A percentile compares a stretch with the other conserved stretches of the same genome.
phyloP scores from a whole-genome alignment of 2,797 vertebrate genomes.

The Pangasius macronema region DNA sequence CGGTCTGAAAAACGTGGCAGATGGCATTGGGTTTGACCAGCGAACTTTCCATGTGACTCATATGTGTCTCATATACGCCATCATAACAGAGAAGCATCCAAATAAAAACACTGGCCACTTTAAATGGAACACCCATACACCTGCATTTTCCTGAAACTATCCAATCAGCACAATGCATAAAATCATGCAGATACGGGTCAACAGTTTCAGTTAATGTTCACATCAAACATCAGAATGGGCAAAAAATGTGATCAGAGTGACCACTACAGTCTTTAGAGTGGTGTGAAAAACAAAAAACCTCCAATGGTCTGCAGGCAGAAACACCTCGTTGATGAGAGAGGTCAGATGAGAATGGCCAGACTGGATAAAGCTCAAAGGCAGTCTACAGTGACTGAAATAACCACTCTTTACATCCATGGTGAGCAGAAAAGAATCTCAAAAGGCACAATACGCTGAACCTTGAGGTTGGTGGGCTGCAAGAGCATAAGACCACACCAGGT shows the following conservation, averaged over 20 bases:
- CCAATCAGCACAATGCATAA: background rate
- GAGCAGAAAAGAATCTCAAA: background rate
- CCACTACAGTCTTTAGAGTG: background rate
- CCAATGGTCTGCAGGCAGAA: background rate
- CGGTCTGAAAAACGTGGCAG: constrained; percentile 26
- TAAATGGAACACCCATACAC: background rate
- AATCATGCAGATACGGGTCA: background rate
- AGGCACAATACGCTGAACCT: background rate
- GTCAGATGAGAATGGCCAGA: background rate
- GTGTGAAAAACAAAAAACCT: background rate
- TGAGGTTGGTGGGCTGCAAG: background rate
- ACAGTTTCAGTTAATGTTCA: no score
- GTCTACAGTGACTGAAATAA: background rate
- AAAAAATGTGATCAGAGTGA: background rate
- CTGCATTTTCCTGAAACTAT: background rate
- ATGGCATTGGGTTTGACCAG: constrained; percentile 39
- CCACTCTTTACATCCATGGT: background rate
- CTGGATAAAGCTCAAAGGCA: background rate
- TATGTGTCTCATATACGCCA: no score
- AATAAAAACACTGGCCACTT: background rate
- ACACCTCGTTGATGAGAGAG: background rate
- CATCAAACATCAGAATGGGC: background rate
- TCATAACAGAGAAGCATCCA: background rate
- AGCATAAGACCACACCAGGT: background rate
- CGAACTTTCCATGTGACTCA: background rate